Base-by-base conservation (phyloP, 2,113 vertebrate genomes). In the Pelusios castaneus region DNA sequence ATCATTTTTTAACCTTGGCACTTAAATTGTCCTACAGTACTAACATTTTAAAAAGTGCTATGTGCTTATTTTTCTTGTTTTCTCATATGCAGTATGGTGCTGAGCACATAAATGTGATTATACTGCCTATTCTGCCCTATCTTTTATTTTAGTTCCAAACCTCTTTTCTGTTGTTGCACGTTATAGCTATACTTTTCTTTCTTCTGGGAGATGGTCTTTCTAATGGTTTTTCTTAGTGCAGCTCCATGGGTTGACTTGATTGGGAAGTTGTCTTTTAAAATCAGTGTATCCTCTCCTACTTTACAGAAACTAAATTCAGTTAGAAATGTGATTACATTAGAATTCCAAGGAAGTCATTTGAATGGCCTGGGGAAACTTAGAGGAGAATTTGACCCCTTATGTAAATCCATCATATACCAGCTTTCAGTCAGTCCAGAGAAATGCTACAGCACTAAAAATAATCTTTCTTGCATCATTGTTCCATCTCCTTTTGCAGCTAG, bases 301-400 rank as follows among this genome's bases (percentile, higher is more conserved):
- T 29, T 25, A 43, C 41, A 43, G 13, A 76, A 45, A 25, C 6
- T 45, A 76, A 45, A 76, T 76, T 27, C 41, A 76, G 17, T n/a
- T 70, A 70, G 19, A 38, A 70, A 10, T 70, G 34, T 19, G n/a
- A 67, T 70, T 38, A n/a, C 63, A 70, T 67, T 76, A 12, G 8
- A 89, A 22, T 81, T 81, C 6, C 11, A 13, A 86, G 34, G 76
- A 73, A 56, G 83, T 84, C 25, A 81, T 41, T 25, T 43, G 1
- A 75, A 27, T 12, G 49, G 7, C 85, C 10, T 76, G 76, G 63
- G 34, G 47, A 56, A 17, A 47, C 5, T 4, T 83, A 43, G 5
- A 76, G 0, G 0, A 0, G 1, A 73, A 7, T 86, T 88, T 45
- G 45, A 0, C 6, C 87, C 54, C 3, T 41, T 60, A 52, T 45